Evolutionary conservation across 2,888 invertebrate genomes (phyloP).

Genomic region (Omphaloscelis lunosa): DNA sequence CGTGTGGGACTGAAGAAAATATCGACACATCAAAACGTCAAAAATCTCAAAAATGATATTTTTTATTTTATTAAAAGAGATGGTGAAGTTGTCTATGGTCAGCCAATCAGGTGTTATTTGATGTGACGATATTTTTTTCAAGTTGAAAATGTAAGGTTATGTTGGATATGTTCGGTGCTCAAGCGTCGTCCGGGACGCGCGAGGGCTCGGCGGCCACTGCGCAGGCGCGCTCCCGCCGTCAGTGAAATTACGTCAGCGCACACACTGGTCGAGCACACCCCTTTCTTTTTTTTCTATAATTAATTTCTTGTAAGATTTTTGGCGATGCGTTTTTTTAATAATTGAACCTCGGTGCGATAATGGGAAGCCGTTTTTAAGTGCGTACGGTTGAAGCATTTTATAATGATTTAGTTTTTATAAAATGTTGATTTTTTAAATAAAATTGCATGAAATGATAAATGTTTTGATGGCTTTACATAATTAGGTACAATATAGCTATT

Average conservation of each 20-base stretch:
- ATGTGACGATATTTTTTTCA: constrained; percentile 64
- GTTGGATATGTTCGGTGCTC: constrained; percentile 62
- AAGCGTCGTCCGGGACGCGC: constrained; percentile 83
- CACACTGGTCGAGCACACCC: constrained; percentile 84
- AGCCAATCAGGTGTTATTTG: constrained; percentile 46
- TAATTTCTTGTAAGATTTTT: constrained; percentile 88
- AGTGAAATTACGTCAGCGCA: constrained; percentile 86
- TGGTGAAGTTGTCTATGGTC: constrained; percentile 27
- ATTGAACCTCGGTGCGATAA: constrained; percentile 61
- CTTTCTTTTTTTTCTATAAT: constrained; percentile 89
- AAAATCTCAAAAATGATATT: constrained; percentile 39
- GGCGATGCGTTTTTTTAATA: constrained; percentile 75
- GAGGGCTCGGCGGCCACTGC: constrained; percentile 84
- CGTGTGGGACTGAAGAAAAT: constrained; percentile 64
- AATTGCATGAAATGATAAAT: too few relatives aligned
- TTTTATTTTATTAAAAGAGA: background rate
- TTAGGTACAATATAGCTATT: background rate
- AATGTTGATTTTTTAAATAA: constrained; percentile 7
- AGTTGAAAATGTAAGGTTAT: constrained; percentile 49
- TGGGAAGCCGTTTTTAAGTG: constrained; percentile 50
- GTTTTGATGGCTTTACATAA: background rate
- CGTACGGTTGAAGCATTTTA: constrained; percentile 39
- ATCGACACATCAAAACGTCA: constrained; percentile 64
- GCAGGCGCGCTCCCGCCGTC: constrained; percentile 78
- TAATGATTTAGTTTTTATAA: constrained; percentile 42